A percentile compares a stretch with the other conserved stretches of the same genome.
Conservation (phyloP, 2,797 vertebrate genomes). For the Aulostomus chinensis region DNA sequence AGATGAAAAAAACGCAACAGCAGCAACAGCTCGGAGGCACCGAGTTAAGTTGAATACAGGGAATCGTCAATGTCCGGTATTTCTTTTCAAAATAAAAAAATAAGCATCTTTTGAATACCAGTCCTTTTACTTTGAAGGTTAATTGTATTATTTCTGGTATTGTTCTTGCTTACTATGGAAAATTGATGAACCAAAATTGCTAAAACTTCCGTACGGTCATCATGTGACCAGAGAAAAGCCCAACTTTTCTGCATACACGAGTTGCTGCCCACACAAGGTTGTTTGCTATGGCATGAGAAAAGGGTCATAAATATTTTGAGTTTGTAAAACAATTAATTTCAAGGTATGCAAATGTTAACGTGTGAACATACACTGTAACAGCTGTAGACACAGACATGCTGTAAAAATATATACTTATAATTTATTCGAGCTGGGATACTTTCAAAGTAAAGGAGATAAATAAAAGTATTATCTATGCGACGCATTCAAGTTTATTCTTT, state of each 20-base stretch:
- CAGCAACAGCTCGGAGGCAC: not conserved
- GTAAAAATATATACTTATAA: too few species aligned
- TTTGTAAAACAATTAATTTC: too few species aligned
- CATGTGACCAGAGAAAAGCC: slow-evolving; percentile 58
- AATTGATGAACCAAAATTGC: not conserved
- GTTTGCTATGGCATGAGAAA: too few species aligned
- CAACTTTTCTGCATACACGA: not conserved
- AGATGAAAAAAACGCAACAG: not conserved
- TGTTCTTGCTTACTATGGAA: accelerated
- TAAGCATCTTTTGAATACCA: too few species aligned
- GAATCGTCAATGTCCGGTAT: accelerated
- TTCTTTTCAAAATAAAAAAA: slow-evolving; percentile 25
- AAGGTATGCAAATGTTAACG: too few species aligned
- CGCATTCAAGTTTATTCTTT: too few species aligned
- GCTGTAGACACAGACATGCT: too few species aligned
- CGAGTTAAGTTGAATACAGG: accelerated
- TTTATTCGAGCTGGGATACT: too few species aligned
- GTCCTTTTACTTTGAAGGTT: slow-evolving; percentile 22
- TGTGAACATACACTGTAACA: too few species aligned
- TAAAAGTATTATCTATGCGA: too few species aligned
- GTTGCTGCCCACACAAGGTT: not conserved
- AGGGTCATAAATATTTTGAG: too few species aligned
- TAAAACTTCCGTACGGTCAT: slow-evolving; percentile 50
- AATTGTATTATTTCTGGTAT: accelerated
- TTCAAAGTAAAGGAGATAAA: too few species aligned